phyloP scores from a whole-genome alignment of 53 echinoderm and acorn worm species.

The Mesocentrotus franciscanus region DNA sequence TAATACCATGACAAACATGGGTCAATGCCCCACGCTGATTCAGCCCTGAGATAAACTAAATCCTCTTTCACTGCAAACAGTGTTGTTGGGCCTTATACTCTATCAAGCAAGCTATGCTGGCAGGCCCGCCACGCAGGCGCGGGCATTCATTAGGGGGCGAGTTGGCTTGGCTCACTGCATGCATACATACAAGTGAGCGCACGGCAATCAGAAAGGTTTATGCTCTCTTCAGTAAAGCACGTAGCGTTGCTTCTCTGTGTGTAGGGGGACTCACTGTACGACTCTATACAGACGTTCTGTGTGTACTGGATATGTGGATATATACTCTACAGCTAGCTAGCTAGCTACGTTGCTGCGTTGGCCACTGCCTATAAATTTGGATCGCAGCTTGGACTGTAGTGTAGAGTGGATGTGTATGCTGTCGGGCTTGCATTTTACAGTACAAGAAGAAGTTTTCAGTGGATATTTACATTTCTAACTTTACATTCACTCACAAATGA shows the following conservation, averaged over 20 bases:
- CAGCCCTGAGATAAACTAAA: constrained; percentile 57
- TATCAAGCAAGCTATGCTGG: constrained; percentile 18
- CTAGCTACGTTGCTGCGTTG: background rate
- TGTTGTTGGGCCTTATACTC: constrained; percentile 38
- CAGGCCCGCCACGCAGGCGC: constrained; percentile 35
- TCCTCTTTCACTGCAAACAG: constrained; percentile 65
- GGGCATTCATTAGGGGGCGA: constrained; percentile 64
- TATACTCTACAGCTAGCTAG: constrained; percentile 18
- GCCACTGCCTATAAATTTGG: constrained; percentile 26
- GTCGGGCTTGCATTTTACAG: background rate
- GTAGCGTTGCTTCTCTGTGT: background rate
- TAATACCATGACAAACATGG: constrained; percentile 66
- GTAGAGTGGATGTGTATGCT: constrained; percentile 12
- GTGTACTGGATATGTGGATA: constrained; percentile 48
- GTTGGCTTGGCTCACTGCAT: constrained; percentile 43
- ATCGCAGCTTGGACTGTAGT: background rate
- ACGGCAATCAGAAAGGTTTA: constrained; percentile 5
- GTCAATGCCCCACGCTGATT: constrained; percentile 68
- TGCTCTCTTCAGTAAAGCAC: constrained; percentile 1
- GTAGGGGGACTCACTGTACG: constrained; percentile 3
- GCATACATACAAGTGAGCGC: constrained; percentile 46
- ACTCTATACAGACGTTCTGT: constrained; percentile 17
- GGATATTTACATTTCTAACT: constrained; percentile 18
- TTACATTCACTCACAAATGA: background rate
- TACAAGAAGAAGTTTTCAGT: constrained; percentile 8